Base-by-base conservation (phyloP, 2,888 invertebrate genomes). In the Sesamia inferens region DNA sequence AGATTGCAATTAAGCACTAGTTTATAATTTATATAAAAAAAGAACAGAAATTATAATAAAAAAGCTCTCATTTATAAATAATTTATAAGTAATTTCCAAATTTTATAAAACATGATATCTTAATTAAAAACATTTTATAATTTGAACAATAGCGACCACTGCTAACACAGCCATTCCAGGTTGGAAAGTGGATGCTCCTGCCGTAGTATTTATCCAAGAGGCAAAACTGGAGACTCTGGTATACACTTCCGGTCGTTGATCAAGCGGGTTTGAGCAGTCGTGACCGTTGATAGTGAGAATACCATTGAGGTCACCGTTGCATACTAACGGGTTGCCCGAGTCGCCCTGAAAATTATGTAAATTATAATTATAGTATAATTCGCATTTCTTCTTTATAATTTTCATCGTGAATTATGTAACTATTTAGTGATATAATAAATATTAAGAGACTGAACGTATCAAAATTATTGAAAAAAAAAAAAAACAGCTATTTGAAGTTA, bases 311-410 rank as follows among this genome's bases (percentile, higher is more conserved):
- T 19, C n/a, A 2, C 42, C 47, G 14, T 48, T 42, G 19, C 71
- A 76, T 14, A 76, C 65, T 42, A 76, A 65, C 24, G 76, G 76
- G 31, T 76, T 76, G 8, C 76, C 76, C 5, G 13, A 19, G 13
- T 76, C 76, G 0, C 76, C 76, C 76, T 76, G 71, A 54, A 76
- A 31, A 31, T 31, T 31, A 31, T 31, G 31, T 31, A 76, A 24
- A 48, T n/a, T n/a, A 13, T 14, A 31, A 16, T 42, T 0, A 54
- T n/a, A 19, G 4, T 5, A 1, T 42, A 16, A 59, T 68, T 31
- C 31, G 10, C 7, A 2, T 47, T 1, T 48, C 47, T 5, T 10
- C 4, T 19, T 24, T 47, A 31, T 31, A 31, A 31, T n/a, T n/a
- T n/a, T n/a, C n/a, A 47, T 24, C 19, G 47, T 13, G 22, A 11